Evolutionary conservation across 2,888 invertebrate genomes (phyloP).

Genomic region (Caenorhabditis macrosperma): DNA sequence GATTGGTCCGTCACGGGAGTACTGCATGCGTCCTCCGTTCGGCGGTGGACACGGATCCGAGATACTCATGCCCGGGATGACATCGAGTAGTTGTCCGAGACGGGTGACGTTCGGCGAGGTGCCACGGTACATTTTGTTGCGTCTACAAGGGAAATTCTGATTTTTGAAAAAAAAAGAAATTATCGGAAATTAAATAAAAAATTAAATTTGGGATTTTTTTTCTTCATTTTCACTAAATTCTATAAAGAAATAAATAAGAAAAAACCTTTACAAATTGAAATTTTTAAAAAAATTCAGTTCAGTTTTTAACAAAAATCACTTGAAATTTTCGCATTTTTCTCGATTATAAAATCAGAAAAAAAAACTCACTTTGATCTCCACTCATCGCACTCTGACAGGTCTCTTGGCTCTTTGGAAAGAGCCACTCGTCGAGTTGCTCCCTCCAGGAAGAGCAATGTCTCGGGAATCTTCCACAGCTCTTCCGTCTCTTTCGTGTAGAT

Average conservation of each 20-base stretch:
- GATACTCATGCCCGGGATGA: constrained; percentile 33
- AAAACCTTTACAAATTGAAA: too few species aligned
- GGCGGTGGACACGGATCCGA: constrained; percentile 64
- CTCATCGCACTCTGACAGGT: constrained; percentile 9
- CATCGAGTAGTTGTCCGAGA: constrained; percentile 67
- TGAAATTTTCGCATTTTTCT: too few species aligned
- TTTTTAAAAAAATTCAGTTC: too few species aligned
- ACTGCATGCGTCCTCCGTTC: constrained; percentile 40
- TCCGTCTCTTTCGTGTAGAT: constrained; percentile 86
- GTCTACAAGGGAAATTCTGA: constrained; percentile 51
- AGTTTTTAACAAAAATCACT: too few species aligned
- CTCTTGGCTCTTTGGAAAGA: constrained; percentile 3
- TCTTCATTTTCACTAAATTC: too few species aligned
- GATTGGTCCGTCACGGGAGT: constrained; percentile 6
- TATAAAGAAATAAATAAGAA: too few species aligned
- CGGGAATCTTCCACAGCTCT: constrained; percentile 87
- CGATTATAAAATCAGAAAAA: neutral
- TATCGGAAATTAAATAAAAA: neutral
- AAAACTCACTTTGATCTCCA: constrained; percentile 33
- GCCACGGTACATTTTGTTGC: constrained; percentile 61
- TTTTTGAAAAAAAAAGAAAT: neutral
- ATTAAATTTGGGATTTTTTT: too few species aligned
- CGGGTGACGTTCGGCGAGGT: constrained; percentile 68
- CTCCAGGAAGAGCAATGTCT: constrained; percentile 88
- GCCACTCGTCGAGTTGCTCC: constrained; percentile 80